A percentile compares a stretch with the other conserved stretches of the same genome.
phyloP scores from a whole-genome alignment of 2,888 invertebrate genomes.

The Penaeus monodon region DNA sequence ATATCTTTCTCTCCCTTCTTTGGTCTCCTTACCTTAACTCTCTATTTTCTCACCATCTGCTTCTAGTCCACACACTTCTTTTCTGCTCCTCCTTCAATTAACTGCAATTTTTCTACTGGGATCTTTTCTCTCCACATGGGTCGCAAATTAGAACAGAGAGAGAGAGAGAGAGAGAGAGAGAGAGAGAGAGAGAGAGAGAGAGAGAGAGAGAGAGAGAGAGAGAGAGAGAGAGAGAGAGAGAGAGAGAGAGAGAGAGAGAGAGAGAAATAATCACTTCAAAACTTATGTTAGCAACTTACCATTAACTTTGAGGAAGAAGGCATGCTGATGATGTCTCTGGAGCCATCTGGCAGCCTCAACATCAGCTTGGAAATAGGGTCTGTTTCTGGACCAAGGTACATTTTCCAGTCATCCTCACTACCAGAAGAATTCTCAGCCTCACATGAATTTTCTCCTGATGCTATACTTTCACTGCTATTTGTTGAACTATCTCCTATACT shows the following conservation, averaged over 20 bases:
- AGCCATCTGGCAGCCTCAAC: slow-evolving; percentile 71
- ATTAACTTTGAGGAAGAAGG: slow-evolving; percentile 70
- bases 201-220: background rate
- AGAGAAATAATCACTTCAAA: background rate
- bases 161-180: background rate
- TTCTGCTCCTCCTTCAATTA: too few relatives aligned
- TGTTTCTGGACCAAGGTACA: slow-evolving; percentile 65
- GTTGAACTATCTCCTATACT: too few relatives aligned
- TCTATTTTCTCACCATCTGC: background rate
- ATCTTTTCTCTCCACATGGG: too few relatives aligned
- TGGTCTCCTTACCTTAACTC: background rate
- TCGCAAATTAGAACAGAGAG: background rate
- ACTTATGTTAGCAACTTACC: slow-evolving; percentile 36
- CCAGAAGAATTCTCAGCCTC: background rate
- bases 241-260: background rate
- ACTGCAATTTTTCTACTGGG: too few relatives aligned
- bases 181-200: background rate
- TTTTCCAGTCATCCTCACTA: slow-evolving; percentile 66
- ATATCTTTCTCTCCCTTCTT: background rate
- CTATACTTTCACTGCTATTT: background rate
- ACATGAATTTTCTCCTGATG: background rate
- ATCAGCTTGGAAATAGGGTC: slow-evolving; percentile 70
- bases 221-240: background rate
- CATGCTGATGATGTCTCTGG: slow-evolving; percentile 69
- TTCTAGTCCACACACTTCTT: too few relatives aligned